Evolutionary conservation across 1,140 invertebrate genomes (phyloP).

Genomic region (Argopecten irradians): DNA sequence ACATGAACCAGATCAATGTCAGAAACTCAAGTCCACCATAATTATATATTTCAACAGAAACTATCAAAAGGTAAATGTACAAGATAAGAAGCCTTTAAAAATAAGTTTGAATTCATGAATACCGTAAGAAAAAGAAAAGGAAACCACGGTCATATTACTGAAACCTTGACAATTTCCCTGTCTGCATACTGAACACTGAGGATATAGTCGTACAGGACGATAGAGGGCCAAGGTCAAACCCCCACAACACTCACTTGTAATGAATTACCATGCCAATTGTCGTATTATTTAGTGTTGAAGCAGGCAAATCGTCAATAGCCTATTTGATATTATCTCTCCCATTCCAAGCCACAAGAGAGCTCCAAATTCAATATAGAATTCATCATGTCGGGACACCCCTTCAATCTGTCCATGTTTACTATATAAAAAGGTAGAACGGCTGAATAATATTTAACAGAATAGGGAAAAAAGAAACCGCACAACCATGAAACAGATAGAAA

Average conservation of each 20-base stretch:
- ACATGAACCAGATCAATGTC: background rate
- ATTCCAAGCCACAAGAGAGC: background rate
- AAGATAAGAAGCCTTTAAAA: background rate
- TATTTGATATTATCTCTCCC: background rate
- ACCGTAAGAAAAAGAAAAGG: background rate
- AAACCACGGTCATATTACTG: conserved; percentile 9
- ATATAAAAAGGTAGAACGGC: background rate
- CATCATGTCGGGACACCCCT: background rate
- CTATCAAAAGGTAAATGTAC: background rate
- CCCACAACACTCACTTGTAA: background rate
- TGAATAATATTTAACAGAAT: background rate
- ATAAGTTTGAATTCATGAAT: background rate
- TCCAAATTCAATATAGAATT: background rate
- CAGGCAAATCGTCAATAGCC: background rate
- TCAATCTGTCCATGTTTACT: background rate
- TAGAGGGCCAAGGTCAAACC: background rate
- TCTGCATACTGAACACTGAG: background rate
- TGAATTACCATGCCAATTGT: conserved; percentile 17
- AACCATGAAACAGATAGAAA: background rate
- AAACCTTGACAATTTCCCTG: conserved; percentile 7
- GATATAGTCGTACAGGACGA: background rate
- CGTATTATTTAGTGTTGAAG: background rate
- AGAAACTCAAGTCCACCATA: background rate
- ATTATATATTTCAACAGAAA: background rate
- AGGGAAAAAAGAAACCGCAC: conserved; percentile 15